Conservation (phyloP, 2,113 vertebrate genomes). For the Camarhynchus parvulus region DNA sequence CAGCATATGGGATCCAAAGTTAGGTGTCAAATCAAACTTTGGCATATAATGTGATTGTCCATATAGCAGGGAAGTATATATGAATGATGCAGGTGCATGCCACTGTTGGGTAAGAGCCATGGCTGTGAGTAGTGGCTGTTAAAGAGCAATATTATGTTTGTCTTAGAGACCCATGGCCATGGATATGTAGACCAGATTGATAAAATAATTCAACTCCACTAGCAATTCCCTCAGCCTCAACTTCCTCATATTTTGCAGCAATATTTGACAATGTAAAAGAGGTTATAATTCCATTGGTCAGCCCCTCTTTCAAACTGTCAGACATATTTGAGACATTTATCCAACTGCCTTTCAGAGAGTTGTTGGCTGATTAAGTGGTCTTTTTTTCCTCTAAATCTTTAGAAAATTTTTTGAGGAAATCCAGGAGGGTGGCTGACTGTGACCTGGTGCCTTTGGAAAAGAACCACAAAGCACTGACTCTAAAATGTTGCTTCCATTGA, state of each 20-base stretch:
- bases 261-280: neutral
- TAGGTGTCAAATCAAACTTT: neutral
- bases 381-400: neutral
- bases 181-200: neutral
- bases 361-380: neutral
- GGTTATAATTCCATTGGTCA: neutral
- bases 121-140: neutral
- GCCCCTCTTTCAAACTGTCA: rapidly evolving
- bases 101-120: neutral
- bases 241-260: neutral
- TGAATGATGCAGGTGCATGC: neutral
- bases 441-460: neutral
- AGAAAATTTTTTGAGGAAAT: neutral
- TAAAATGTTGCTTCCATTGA: neutral
- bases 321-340: neutral
- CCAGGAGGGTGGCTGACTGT: neutral
- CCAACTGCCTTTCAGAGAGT: neutral
- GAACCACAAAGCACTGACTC: neutral
- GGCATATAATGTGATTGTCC: neutral
- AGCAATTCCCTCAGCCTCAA: neutral
- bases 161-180: neutral
- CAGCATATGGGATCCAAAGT: neutral
- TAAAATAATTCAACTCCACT: neutral
- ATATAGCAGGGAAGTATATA: neutral
- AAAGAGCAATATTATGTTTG: neutral